Percentiles rank a stretch among this genome's conserved stretches.
Evolutionary conservation across 1,140 invertebrate genomes (phyloP).

Genomic region (Panulirus ornatus): DNA sequence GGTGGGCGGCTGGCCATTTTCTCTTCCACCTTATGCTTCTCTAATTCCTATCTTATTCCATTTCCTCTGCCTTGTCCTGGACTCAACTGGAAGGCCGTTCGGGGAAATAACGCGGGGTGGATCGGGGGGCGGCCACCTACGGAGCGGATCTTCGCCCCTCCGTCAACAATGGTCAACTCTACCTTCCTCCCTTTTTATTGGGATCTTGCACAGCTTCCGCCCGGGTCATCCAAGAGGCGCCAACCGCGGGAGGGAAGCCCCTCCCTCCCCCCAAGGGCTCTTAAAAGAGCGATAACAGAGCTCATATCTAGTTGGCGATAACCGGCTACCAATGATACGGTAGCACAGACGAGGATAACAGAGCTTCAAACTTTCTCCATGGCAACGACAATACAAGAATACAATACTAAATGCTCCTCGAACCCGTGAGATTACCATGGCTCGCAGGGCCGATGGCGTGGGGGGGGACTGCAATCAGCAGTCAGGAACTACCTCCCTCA

Average conservation of each 20-base stretch:
- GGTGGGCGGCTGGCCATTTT: slow-evolving; percentile 33
- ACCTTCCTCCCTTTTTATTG: slow-evolving; percentile 42
- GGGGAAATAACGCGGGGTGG: neutral
- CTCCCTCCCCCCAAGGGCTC: neutral
- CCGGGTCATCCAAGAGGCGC: neutral
- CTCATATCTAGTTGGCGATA: neutral
- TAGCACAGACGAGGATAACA: no score
- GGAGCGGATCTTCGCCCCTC: slow-evolving; percentile 37
- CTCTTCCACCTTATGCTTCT: slow-evolving; percentile 59
- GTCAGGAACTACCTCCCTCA: no score
- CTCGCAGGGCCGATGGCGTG: no score
- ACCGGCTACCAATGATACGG: no score
- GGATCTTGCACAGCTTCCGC: slow-evolving; percentile 37
- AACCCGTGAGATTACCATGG: no score
- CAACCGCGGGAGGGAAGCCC: neutral
- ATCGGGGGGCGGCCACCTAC: slow-evolving; percentile 19
- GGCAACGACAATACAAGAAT: no score
- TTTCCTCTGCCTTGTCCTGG: slow-evolving; percentile 52
- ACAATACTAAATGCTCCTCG: no score
- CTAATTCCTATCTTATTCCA: slow-evolving; percentile 65
- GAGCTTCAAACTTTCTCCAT: no score
- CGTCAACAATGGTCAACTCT: slow-evolving; percentile 61
- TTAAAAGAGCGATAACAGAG: neutral
- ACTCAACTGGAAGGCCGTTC: slow-evolving; percentile 23
- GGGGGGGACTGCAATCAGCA: no score